Base-by-base conservation (phyloP, 1,140 invertebrate species). In the Aphis gossypii region DNA sequence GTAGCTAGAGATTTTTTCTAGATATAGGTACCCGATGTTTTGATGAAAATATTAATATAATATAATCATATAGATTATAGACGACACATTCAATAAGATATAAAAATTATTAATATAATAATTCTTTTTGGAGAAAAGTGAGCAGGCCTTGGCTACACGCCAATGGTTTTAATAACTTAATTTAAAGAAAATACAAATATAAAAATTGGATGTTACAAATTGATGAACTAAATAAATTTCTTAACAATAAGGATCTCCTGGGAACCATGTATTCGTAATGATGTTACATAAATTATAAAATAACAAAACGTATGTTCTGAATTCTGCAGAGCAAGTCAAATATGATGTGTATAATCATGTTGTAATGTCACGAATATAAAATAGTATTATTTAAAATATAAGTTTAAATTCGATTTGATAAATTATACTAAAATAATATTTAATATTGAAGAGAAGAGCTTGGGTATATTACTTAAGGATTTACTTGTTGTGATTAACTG, bases 231-330 rank as follows among this genome's bases (percentile, higher is more conserved):
- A 86, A 86, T 30, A 86, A 30, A 41, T 44, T 25, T 86, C 83
- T 46, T 30, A 48, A 46, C 44, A 86, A 86, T 46, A n/a, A 41
- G 20, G 14, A 86, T 86, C 30, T 86, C 44, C 18, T 86, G 84
- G 14, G 44, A 86, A 86, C 30, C 44, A 2, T 86, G 84, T 46
- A 48, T 41, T 86, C 9, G 14, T 86, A 46, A 46, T 46, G 44
- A 46, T 54, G n/a, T 88, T 88, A 88, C 35, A 51, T 88, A 35
- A 51, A 51, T 38, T 88, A 51, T 14, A 88, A 54, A 88, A 88
- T 35, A 88, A 51, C 44, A 35, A 51, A 88, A 88, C 87, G n/a
- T 51, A 14, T 20, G 46, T 20, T 23, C 21, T 23, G n/a, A 46
- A 51, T 38, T 88, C 11, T 44, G 23, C 38, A 41, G 38, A 41